Conservation (phyloP, 2,888 invertebrate genomes). For the Plebejus argus region DNA sequence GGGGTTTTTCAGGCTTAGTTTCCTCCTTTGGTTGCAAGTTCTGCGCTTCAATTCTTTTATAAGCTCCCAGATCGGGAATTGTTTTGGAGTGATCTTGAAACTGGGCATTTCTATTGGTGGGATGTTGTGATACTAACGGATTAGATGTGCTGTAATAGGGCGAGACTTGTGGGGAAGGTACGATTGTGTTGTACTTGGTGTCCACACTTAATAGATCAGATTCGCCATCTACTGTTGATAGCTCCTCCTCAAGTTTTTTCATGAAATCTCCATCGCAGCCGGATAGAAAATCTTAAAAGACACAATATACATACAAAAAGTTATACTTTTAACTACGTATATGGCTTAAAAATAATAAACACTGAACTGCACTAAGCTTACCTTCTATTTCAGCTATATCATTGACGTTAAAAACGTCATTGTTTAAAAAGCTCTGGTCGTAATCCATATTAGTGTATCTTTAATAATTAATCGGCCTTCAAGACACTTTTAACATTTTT, state of each 20-base stretch:
- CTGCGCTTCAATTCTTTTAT: constrained; percentile 59
- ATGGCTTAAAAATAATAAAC: not conserved
- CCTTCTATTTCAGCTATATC: constrained; percentile 87
- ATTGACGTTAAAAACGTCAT: constrained; percentile 83
- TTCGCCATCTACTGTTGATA: constrained; percentile 63
- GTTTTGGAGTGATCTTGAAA: constrained; percentile 53
- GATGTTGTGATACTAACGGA: constrained; percentile 68
- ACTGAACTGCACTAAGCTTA: constrained; percentile 52
- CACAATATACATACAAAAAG: constrained; percentile 14
- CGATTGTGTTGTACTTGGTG: constrained; percentile 55
- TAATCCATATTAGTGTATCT: constrained; percentile 56
- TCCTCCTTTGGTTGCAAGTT: constrained; percentile 56
- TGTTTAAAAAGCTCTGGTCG: constrained; percentile 65
- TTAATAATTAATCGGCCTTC: constrained; percentile 10
- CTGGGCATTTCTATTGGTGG: constrained; percentile 52
- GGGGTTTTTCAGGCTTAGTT: constrained; percentile 55
- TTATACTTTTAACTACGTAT: not conserved
- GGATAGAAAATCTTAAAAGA: constrained; percentile 81
- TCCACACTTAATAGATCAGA: constrained; percentile 59
- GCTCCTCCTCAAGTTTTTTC: constrained; percentile 72
- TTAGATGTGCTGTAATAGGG: constrained; percentile 60
- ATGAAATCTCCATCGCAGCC: constrained; percentile 85
- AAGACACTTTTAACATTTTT: constrained; percentile 15
- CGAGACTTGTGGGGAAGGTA: constrained; percentile 57
- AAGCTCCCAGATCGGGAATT: constrained; percentile 60